Evolutionary conservation across 2,888 invertebrate genomes (phyloP), one percentile per base, ranked within the genome.

Genomic region (Altica lythri): DNA sequence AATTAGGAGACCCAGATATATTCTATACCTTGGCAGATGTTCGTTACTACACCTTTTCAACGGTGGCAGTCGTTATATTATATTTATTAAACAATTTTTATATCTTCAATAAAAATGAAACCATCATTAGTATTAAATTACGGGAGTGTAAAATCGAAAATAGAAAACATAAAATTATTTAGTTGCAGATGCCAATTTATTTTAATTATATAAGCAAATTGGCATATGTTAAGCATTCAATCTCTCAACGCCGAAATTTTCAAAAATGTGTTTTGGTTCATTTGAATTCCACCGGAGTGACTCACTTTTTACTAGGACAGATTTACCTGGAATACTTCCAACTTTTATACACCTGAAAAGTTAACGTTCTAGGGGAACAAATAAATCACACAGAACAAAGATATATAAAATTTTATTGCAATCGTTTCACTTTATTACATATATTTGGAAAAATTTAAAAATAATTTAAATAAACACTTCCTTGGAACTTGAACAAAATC

Each of bases 1-100:
- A 80, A 81, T 80, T 81, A 78, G 81, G 81, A 72, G 66, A 65
- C 68, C 63, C 55, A 40, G 48, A 44, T 22, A 49, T 43, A 44
- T 49, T 59, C 57, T 64, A 60, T 60, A 68, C 67, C 67, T 72
- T 67, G 68, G 69, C 67, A 46, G 46, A 46, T 46, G 35, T 10
- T 12, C 22, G 18, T 19, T 43, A 30, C 34, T 34, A 32, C 35
- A 42, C 42, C 18, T 40, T 38, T 49, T 42, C 18, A 32, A 38
- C 48, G 34, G 19, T 10, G 6, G 3, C 5, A 12, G 6, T 6
- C 19, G 13, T 10, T 22, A 10, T 8, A 6, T 30, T 34, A n/a
- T 13, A 37, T 46, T 54, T 54, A 48, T 44, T 40, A 18, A 29
- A 25, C 16, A 37, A 38, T 43, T 48, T 27, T 19, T 17, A 40